phyloP scores from a whole-genome alignment of 2,888 invertebrate genomes.

The Theodoxus fluviatilis region DNA sequence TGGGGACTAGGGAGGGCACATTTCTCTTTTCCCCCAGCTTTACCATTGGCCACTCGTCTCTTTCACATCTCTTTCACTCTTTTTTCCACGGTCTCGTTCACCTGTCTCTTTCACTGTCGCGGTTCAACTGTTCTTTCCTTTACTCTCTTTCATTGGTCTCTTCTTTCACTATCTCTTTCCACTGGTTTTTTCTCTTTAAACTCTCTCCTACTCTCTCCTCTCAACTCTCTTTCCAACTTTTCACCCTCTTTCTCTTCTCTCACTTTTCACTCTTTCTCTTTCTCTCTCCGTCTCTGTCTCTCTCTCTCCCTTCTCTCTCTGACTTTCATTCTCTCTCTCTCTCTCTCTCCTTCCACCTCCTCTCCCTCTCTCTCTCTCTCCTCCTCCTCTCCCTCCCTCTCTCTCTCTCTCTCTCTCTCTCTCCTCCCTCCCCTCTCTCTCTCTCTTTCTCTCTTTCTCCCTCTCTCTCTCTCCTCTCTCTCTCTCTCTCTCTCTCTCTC shows the following conservation, averaged over 20 bases:
- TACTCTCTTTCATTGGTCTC: too few species aligned
- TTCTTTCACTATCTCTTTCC: not conserved
- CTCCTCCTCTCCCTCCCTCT: not conserved
- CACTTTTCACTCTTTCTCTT: not conserved
- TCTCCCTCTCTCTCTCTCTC: not conserved
- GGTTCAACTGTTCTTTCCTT: too few species aligned
- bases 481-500: slow-evolving; percentile 23
- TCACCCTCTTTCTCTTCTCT: not conserved
- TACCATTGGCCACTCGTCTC: too few species aligned
- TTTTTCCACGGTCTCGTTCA: too few species aligned
- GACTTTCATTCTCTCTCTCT: not conserved
- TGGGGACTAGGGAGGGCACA: too few species aligned
- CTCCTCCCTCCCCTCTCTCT: not conserved
- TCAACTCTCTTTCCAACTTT: not conserved
- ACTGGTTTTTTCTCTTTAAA: not conserved
- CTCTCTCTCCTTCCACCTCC: not conserved
- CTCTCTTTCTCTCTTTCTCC: slow-evolving; percentile 21
- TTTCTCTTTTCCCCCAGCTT: too few species aligned
- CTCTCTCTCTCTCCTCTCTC: slow-evolving; percentile 20
- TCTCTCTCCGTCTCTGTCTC: not conserved
- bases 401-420: not conserved
- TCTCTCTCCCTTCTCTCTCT: not conserved
- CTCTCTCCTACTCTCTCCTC: not conserved
- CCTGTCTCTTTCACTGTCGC: too few species aligned
- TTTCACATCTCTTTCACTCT: too few species aligned